Conservation (phyloP, 92 coral and sea anemone species). For the Palythoa grandis region DNA sequence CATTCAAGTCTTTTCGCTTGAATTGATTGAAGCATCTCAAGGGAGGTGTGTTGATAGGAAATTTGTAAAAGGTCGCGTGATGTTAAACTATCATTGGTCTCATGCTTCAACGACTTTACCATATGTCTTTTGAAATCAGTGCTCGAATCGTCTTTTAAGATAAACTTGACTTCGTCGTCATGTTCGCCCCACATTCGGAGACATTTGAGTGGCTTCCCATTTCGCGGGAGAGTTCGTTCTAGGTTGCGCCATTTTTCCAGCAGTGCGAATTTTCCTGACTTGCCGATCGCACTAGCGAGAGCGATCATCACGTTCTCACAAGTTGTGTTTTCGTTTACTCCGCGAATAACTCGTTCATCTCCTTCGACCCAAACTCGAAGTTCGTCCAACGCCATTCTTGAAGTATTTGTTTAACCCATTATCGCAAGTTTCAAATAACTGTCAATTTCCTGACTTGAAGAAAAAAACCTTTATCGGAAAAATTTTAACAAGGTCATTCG, state of each 20-base stretch:
- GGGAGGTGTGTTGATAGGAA: constrained; percentile 61
- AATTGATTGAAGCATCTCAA: constrained; percentile 60
- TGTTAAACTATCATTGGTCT: neutral
- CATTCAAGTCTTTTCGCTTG: constrained; percentile 62
- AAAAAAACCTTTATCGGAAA: neutral
- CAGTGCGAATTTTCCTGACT: constrained; percentile 82
- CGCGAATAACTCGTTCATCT: constrained; percentile 81
- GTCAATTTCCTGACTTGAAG: neutral
- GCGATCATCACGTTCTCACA: constrained; percentile 81
- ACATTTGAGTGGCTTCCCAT: constrained; percentile 79
- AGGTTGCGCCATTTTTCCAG: constrained; percentile 88
- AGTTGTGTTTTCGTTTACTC: constrained; percentile 83
- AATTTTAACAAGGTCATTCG: neutral
- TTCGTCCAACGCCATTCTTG: constrained; percentile 58
- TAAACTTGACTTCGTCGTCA: constrained; percentile 65
- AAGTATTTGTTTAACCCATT: constrained; percentile 8
- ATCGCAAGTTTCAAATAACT: constrained; percentile 8
- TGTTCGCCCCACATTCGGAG: constrained; percentile 75
- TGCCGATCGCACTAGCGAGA: constrained; percentile 83
- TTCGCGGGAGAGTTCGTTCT: constrained; percentile 88
- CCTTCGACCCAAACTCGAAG: constrained; percentile 87
- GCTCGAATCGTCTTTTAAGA: constrained; percentile 62
- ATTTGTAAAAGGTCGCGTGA: constrained; percentile 51
- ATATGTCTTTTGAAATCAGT: neutral
- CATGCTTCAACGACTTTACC: constrained; percentile 23